Evolutionary conservation across 2,888 invertebrate genomes (phyloP).

Genomic region (Epinotia ramella): DNA sequence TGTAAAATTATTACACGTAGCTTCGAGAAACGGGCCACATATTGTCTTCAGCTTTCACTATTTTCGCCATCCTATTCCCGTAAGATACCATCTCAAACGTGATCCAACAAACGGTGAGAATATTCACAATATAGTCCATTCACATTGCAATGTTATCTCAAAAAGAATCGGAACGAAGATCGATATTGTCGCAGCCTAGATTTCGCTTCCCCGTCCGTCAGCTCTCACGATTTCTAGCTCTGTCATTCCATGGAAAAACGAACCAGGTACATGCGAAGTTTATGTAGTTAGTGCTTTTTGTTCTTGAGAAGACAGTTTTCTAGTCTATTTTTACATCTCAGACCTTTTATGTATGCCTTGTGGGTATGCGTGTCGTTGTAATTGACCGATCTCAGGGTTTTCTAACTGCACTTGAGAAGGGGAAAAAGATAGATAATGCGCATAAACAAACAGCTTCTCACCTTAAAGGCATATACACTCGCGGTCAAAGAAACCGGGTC

Average conservation of each 20-base stretch:
- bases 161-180: conserved; percentile 9
- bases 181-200: conserved; percentile 35
- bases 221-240: conserved; percentile 40
- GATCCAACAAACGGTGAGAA: background rate
- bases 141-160: conserved; percentile 5
- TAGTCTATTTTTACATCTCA: conserved; percentile 32
- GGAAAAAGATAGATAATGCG: too few species aligned
- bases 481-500: too few species aligned
- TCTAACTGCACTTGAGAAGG: background rate
- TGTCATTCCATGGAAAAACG: background rate
- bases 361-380: conserved; percentile 11
- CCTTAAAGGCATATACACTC: too few species aligned
- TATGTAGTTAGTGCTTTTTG: background rate
- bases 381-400: background rate
- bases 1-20: too few species aligned
- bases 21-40: background rate
- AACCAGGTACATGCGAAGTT: background rate
- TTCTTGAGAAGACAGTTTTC: background rate
- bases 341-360: conserved; percentile 24
- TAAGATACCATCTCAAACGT: background rate
- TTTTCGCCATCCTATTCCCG: background rate
- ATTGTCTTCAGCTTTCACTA: background rate
- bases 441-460: too few species aligned
- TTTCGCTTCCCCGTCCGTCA: conserved; percentile 35
- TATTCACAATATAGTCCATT: background rate